Percentiles rank a stretch among this genome's conserved stretches.
phyloP scores from a whole-genome alignment of 2,888 invertebrate genomes.

The Andrena trimmerana region DNA sequence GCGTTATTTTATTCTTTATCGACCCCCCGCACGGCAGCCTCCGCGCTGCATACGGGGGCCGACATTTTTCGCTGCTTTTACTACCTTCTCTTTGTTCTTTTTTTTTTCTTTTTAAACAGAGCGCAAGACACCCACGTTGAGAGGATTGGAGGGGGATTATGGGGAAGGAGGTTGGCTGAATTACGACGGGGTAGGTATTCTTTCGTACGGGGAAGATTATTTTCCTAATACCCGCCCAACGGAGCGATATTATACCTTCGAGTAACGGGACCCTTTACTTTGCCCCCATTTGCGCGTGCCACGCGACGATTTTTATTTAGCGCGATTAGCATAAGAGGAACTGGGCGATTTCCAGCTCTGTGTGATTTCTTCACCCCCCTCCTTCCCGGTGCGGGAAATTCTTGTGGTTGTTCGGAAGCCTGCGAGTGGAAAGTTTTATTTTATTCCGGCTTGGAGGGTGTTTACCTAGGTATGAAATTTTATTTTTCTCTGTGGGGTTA shows the following conservation, averaged over 20 bases:
- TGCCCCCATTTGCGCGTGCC: slow-evolving; percentile 4
- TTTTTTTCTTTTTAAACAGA: background rate
- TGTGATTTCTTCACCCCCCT: background rate
- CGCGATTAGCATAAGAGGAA: slow-evolving; percentile 22
- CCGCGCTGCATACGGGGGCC: slow-evolving; percentile 35
- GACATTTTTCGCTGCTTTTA: background rate
- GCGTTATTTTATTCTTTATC: slow-evolving; percentile 58
- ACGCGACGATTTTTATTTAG: slow-evolving; percentile 35
- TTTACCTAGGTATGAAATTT: background rate
- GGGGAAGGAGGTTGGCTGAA: slow-evolving; percentile 2
- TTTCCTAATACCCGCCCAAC: slow-evolving; percentile 30
- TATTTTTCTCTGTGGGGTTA: background rate
- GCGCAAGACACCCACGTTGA: background rate
- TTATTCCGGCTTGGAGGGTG: background rate
- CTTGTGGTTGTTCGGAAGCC: background rate
- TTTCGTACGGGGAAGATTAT: slow-evolving; percentile 32
- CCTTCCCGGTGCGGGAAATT: background rate
- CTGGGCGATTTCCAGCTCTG: background rate
- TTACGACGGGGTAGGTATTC: slow-evolving; percentile 9
- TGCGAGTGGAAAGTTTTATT: background rate
- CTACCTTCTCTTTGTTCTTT: background rate
- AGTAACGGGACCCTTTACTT: slow-evolving; percentile 6
- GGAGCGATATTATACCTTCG: slow-evolving; percentile 16
- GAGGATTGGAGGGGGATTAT: slow-evolving; percentile 29
- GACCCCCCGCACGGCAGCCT: slow-evolving; percentile 47